Conservation (phyloP, 2,797 vertebrate genomes). For the Lagocephalus sceleratus region DNA sequence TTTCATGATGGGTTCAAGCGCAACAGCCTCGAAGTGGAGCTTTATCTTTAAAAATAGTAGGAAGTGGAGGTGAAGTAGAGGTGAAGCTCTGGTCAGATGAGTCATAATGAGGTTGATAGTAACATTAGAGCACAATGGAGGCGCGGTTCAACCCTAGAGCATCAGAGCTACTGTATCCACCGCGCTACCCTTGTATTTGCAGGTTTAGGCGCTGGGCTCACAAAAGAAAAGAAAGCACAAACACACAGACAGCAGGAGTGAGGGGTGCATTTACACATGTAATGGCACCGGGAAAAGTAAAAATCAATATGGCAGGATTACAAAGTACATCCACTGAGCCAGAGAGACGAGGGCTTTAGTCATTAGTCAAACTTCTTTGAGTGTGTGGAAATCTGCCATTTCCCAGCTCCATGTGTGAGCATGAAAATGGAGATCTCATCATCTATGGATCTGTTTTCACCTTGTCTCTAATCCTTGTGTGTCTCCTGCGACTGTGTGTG, state of each 20-base stretch:
- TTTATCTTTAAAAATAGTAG: constrained; percentile 19
- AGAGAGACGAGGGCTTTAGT: constrained; percentile 20
- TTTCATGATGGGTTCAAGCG: neutral
- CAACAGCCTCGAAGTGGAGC: neutral
- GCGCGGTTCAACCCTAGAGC: constrained; percentile 28
- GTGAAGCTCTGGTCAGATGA: constrained; percentile 23
- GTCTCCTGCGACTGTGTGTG: no score
- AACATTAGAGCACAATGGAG: constrained; percentile 21
- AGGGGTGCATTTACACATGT: constrained; percentile 1
- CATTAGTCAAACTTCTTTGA: constrained; percentile 19
- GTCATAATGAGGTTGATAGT: constrained; percentile 15
- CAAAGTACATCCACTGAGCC: constrained; percentile 2
- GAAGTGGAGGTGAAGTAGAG: neutral
- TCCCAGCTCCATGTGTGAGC: no score
- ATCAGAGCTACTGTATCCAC: constrained; percentile 22
- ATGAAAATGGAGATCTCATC: no score
- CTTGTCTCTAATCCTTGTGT: no score
- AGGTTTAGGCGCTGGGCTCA: no score
- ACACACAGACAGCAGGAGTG: constrained; percentile 5
- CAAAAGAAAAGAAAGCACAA: constrained; percentile 19
- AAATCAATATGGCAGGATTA: constrained; percentile 21
- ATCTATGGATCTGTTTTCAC: no score
- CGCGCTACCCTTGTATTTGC: constrained; percentile 23
- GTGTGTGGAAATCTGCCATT: constrained; percentile 18
- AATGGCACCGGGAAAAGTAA: neutral